Evolutionary conservation across 2,797 vertebrate genomes (phyloP), one percentile per base, ranked within the genome.

Genomic region (Urosaurus nigricauda): DNA sequence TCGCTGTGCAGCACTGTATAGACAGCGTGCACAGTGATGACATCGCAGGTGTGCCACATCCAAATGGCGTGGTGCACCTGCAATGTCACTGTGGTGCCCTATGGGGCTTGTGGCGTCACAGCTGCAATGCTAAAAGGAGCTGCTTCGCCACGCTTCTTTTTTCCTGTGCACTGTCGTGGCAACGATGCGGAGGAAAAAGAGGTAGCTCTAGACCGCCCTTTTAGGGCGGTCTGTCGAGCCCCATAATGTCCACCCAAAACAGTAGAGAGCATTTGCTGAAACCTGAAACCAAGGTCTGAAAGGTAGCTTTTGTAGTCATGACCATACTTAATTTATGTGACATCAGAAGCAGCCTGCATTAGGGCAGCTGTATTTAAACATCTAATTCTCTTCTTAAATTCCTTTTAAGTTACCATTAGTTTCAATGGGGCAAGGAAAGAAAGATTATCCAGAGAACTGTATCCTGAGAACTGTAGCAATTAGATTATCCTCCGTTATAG

Each of bases 221-320:
- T n/a, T n/a, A n/a, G n/a, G n/a, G n/a, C n/a, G n/a, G n/a, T n/a
- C n/a, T n/a, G n/a, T n/a, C n/a, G n/a, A n/a, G n/a, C n/a, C n/a
- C n/a, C n/a, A n/a, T n/a, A 73, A 83, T 88, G 11, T 47, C 43
- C 47, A 40, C 35, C n/a, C 19, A 35, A 32, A 78, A 65, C 51
- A 56, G 51, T 29, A 43, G 16, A 77, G 35, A n/a, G 9, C 32
- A 37, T 77, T 83, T 88, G 58, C 43, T 68, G 43, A 65, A 88
- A 65, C 51, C 5, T 60, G 58, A 81, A 87, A 71, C 63, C n/a
- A 78, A 53, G 12, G 29, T 78, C 65, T 87, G 29, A 40, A 82
- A 87, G 19, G 5, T n/a, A 68, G 47, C 60, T 70, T 56, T 56
- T 84, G 26, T 29, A 53, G 21, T 78, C 74, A 43, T 58, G 19